Base-by-base conservation (phyloP, 2,888 invertebrate species). In the Drosophila helvetica region DNA sequence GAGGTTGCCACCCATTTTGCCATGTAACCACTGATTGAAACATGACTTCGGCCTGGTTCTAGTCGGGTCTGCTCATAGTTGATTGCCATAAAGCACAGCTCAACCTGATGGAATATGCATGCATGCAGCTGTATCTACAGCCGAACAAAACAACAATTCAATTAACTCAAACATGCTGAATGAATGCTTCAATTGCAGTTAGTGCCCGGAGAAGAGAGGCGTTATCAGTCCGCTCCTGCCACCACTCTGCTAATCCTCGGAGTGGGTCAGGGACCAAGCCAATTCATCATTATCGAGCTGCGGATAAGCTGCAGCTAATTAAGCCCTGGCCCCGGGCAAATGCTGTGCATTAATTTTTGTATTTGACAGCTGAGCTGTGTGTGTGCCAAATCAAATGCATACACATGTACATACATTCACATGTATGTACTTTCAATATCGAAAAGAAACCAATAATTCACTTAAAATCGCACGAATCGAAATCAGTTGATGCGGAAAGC, bases 141-240 rank as follows among this genome's bases (percentile, higher is more conserved):
- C 51, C 51, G 18, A 50, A 38, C 54, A 57, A 67, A 74, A 60
- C 67, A 54, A 59, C 69, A 75, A 75, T 77, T 83, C 69, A 85
- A 83, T 83, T 83, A 86, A 74, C 67, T 64, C 52, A 46, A 67
- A 77, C 79, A 75, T 69, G 38, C 52, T 53, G 52, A 62, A 43
- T 50, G 52, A 25, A 52, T 74, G 67, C 61, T 59, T 59, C 50
- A 69, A 72, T 69, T 71, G 38, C 63, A 38, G 6, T 6, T 1
- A 38, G 15, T 38, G 38, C 38, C 38, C 15, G 38, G 6, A 38
- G 15, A 15, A 15, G 6, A 33, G 5, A 12, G 15, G 15, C 15
- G 38, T 15, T 5, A 6, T 2, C 15, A 1, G 38, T 15, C 12
- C 3, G 10, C 15, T 38, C 12, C 38, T 2, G 1, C 38, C 6